These are phyloP conservation scores for Protobothrops mucrosquamatus DNA, from an alignment of 2,113 vertebrate genomes.

Conservation along the genomic window DNA sequence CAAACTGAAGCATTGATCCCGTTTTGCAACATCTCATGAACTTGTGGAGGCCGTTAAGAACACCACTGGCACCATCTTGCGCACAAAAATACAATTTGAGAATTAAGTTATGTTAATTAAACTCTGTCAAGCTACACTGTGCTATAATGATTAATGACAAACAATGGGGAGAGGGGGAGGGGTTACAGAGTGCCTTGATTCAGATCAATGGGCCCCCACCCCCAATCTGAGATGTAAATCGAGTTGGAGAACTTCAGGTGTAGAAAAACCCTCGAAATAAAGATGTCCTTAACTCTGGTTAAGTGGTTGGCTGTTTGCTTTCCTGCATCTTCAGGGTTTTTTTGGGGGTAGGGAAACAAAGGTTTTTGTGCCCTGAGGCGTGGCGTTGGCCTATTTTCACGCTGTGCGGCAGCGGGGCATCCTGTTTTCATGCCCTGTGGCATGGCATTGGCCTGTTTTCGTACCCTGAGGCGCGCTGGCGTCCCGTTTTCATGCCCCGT, in stretches of 20 bases:
- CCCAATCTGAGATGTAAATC: neutral
- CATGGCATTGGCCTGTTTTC: too few relatives aligned
- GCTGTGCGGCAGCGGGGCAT: fast-evolving
- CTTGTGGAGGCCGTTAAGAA: slow-evolving; percentile 36
- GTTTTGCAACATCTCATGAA: slow-evolving; percentile 41
- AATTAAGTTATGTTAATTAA: slow-evolving; percentile 67
- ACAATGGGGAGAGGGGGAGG: too few relatives aligned
- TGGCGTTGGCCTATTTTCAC: too few relatives aligned
- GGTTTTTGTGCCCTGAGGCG: too few relatives aligned
- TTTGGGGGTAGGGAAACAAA: too few relatives aligned
- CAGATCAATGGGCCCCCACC: neutral
- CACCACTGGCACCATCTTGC: slow-evolving; percentile 36
- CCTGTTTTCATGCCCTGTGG: too few relatives aligned
- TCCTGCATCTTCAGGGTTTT: neutral
- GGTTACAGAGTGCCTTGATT: neutral
- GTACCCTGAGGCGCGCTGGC: too few relatives aligned
- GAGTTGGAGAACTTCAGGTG: neutral
- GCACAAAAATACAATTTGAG: slow-evolving; percentile 62
- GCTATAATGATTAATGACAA: slow-evolving; percentile 31
- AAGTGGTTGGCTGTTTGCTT: neutral
- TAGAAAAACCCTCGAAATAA: neutral
- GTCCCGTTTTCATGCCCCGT: too few relatives aligned
- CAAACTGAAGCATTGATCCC: slow-evolving; percentile 21
- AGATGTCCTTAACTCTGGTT: neutral
- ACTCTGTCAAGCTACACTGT: slow-evolving; percentile 53